A percentile compares a stretch with the other conserved stretches of the same genome.
These are phyloP conservation scores for Phoenicopterus ruber DNA, from an alignment of 2,113 vertebrate species.

Conservation along the genomic window DNA sequence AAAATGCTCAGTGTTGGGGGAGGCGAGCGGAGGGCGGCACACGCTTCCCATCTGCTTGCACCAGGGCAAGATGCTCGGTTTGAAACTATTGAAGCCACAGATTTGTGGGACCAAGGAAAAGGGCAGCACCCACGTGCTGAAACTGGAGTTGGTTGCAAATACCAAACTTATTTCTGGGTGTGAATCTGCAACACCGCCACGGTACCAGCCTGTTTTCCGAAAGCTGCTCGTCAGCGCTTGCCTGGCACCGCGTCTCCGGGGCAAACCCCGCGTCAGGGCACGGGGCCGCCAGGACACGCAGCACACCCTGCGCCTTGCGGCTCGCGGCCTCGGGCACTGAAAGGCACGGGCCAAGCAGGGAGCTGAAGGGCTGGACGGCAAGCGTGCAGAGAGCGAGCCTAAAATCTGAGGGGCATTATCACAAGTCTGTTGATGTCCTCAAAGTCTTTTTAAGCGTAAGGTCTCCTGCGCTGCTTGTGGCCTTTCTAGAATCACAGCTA, in stretches of 20 bases:
- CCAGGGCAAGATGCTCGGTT: not conserved
- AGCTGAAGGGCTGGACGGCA: not conserved
- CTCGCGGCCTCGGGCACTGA: not conserved
- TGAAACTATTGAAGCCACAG: not conserved
- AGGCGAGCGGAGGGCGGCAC: not conserved
- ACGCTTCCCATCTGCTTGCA: not conserved
- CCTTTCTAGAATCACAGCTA: not conserved
- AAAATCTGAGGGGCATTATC: not conserved
- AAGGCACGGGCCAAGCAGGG: not conserved
- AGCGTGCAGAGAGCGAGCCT: accelerated
- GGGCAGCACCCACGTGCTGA: accelerated
- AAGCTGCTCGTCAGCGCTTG: accelerated
- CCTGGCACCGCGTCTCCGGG: not conserved
- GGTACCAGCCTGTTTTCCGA: not conserved
- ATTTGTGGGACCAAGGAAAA: not conserved
- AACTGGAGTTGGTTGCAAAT: not conserved
- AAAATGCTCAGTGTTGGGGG: too few species aligned
- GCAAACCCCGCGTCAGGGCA: accelerated
- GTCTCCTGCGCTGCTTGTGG: not conserved
- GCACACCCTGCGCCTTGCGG: accelerated
- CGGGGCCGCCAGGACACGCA: not conserved
- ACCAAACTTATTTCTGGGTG: not conserved
- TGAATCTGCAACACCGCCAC: accelerated
- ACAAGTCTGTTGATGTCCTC: not conserved
- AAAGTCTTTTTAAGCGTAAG: not conserved